phyloP scores from a whole-genome alignment of 2,888 invertebrate genomes.

The Dexiosoma caninum region DNA sequence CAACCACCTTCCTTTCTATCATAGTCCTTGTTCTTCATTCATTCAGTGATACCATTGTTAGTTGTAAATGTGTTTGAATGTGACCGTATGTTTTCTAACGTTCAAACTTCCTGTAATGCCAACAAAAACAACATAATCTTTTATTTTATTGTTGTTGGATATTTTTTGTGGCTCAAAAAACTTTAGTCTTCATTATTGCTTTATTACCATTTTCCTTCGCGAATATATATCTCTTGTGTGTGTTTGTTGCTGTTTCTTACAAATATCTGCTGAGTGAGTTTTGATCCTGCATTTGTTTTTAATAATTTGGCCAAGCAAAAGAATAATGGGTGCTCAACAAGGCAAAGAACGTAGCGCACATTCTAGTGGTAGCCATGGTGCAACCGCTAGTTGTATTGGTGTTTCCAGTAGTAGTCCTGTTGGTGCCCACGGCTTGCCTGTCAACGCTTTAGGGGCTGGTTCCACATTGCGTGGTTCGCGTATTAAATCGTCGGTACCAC shows the following conservation, averaged over 20 bases:
- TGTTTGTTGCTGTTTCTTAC: too few relatives aligned
- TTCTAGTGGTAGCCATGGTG: slow-evolving; percentile 73
- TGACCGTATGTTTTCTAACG: slow-evolving; percentile 9
- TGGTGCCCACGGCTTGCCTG: slow-evolving; percentile 74
- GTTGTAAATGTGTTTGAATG: neutral
- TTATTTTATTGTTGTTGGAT: neutral
- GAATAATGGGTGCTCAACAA: slow-evolving; percentile 92
- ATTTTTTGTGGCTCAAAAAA: neutral
- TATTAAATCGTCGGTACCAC: slow-evolving; percentile 79
- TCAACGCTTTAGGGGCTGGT: slow-evolving; percentile 74
- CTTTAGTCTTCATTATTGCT: too few relatives aligned
- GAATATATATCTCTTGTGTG: too few relatives aligned
- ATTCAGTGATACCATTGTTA: slow-evolving; percentile 1
- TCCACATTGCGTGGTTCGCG: slow-evolving; percentile 86
- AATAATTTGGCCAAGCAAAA: neutral
- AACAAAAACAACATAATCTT: neutral
- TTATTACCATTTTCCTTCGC: too few relatives aligned
- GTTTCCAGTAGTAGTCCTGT: slow-evolving; percentile 77
- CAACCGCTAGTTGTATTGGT: slow-evolving; percentile 80
- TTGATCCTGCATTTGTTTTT: neutral
- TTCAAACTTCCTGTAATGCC: slow-evolving; percentile 46
- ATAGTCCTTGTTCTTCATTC: slow-evolving; percentile 3
- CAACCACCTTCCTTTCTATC: neutral
- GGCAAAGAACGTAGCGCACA: slow-evolving; percentile 88
- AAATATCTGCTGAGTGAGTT: neutral